Conservation (phyloP, 2,888 invertebrate genomes). For the Gandaritis pyraliata region DNA sequence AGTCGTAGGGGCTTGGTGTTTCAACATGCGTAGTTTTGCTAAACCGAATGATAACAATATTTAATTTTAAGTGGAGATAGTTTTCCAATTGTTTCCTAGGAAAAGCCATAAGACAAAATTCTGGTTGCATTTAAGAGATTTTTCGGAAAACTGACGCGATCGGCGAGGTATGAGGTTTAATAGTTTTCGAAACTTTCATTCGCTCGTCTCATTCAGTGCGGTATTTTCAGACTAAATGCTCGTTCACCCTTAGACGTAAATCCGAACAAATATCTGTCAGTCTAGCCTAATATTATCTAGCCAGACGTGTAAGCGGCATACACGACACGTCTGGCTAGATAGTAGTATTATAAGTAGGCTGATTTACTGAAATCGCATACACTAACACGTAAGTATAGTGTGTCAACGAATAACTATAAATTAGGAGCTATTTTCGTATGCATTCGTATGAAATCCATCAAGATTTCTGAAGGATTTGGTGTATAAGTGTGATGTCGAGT, state of each 20-base stretch:
- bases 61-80: neutral
- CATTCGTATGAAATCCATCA: neutral
- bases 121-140: too few relatives aligned
- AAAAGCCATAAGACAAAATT: too few relatives aligned
- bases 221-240: too few relatives aligned
- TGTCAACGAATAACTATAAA: neutral
- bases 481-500: neutral
- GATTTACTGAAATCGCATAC: slow-evolving; percentile 16
- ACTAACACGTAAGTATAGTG: slow-evolving; percentile 4
- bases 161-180: too few relatives aligned
- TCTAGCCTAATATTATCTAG: too few relatives aligned
- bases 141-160: too few relatives aligned
- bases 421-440: slow-evolving; percentile 6
- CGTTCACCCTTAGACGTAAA: slow-evolving; percentile 1
- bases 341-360: neutral
- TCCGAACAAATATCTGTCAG: neutral
- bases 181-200: too few relatives aligned
- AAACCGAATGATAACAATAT: neutral
- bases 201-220: too few relatives aligned
- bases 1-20: slow-evolving; percentile 18
- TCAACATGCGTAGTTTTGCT: slow-evolving; percentile 9
- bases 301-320: too few relatives aligned
- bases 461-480: neutral
- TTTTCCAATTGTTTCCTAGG: too few relatives aligned
- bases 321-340: slow-evolving; percentile 1